phyloP scores from a whole-genome alignment of 2,797 vertebrate species.

The Buceros bicornis region DNA sequence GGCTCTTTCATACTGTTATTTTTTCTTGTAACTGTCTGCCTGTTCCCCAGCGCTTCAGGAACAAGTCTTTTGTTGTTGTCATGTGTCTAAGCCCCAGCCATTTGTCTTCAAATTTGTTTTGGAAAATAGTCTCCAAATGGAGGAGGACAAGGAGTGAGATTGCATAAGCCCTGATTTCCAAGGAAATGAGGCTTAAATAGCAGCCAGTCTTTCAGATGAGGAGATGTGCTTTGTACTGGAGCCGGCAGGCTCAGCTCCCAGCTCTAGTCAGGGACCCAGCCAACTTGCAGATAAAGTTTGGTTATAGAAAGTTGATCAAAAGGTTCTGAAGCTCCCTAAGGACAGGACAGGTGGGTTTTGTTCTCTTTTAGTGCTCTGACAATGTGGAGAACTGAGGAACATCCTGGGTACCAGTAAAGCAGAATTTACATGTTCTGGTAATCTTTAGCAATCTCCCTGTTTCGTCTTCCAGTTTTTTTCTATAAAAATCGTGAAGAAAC shows the following conservation, averaged over 20 bases:
- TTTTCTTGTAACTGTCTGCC: neutral
- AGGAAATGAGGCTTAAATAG: neutral
- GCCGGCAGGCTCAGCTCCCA: neutral
- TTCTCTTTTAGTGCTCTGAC: neutral
- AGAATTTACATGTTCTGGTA: neutral
- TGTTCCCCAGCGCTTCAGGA: neutral
- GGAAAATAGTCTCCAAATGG: neutral
- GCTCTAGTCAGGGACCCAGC: neutral
- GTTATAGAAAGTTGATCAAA: neutral
- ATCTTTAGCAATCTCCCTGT: neutral
- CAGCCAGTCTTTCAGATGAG: neutral
- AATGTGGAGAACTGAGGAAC: neutral
- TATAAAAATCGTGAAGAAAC: neutral
- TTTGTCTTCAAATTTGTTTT: neutral
- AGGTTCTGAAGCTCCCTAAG: neutral
- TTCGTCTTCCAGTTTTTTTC: neutral
- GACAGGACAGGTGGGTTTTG: neutral
- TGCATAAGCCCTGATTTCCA: neutral
- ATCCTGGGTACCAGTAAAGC: neutral
- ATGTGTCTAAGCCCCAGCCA: neutral
- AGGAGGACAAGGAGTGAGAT: neutral
- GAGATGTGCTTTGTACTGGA: neutral
- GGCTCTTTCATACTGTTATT: neutral
- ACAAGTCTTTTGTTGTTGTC: neutral
- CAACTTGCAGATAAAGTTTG: neutral